Base-by-base conservation (phyloP, 2,888 invertebrate species). In the Brenthis hecate region DNA sequence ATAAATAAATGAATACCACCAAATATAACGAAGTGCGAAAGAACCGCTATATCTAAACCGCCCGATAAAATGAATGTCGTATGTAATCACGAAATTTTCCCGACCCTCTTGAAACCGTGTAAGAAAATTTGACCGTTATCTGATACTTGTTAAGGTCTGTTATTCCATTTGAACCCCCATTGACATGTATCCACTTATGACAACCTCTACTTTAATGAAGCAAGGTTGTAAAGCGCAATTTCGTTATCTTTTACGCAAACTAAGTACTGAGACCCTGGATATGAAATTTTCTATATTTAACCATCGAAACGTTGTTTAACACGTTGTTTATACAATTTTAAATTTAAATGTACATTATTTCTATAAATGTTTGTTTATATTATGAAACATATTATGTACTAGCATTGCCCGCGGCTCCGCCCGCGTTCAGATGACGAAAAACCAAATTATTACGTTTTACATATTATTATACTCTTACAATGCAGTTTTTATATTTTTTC, bases 231-330 rank as follows among this genome's bases (percentile, higher is more conserved):
- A 65, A 60, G 32, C 36, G 32, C 54, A 60, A 66, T 56, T 61
- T 32, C 28, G 66, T 61, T 66, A 66, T 66, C 66, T 66, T 55
- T 66, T 48, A 66, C 66, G 54, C 48, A 61, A 66, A 55, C 60
- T 50, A 23, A 60, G 68, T 60, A 55, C 56, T 50, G 19, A 19
- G 16, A 16, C 51, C 54, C 16, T 47, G 56, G 43, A 69, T 56
- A n/a, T 32, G 53, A 43, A 53, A 13, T 54, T 56, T 60, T 61
- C 51, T 50, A 65, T 65, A 54, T 61, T 63, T 69, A 55, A 32
- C 19, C 36, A 36, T 51, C 2, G 28, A 19, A 19, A 19, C 19
- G 19, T 19, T 3, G 16, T 8, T 36, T 51, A 51, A 19, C 60
- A 60, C 51, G 13, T 16, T 56, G 13, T 11, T 43, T 47, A 13